Evolutionary conservation across 2,888 invertebrate species (phyloP), one percentile per base, ranked within the genome.

Genomic region (Aquatica leii): DNA sequence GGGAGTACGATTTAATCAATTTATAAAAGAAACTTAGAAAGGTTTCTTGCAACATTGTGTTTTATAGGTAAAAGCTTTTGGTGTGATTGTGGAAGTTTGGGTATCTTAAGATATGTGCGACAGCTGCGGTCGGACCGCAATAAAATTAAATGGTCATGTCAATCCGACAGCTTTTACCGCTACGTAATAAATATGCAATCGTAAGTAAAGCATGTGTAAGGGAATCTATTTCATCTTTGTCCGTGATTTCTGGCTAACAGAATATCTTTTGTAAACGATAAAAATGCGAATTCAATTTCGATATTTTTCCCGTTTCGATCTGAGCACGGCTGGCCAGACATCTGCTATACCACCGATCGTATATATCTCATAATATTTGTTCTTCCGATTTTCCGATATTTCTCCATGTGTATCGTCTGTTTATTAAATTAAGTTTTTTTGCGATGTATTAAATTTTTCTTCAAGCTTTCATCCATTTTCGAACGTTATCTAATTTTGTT

Each of bases 211-310:
- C 52, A 53, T 20, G 43, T 24, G 24, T 24, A 24, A 24, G 24
- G 6, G 4, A 6, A 24, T 24, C 24, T 2, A 41, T 37, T 14
- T 40, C 21, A 14, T 55, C 12, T 43, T 55, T 34, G 46, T 43
- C 14, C n/a, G 50, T 49, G 15, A 54, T 49, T 55, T 55, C 17
- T 41, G 63, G 49, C 59, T 63, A 63, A 63, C 58, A 63, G 40
- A 54, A 57, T 63, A 63, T 58, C 48, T 48, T 58, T 57, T 58
- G 57, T 48, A 61, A 58, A 56, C 54, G 59, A 55, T 59, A 64
- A 64, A 64, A 64, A 59, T 59, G 31, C 50, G 59, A 64, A 64
- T 64, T 64, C 64, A 64, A 64, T 64, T 64, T 59, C 54, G 59
- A 54, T 52, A 59, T 59, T 41, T 24, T 57, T 43, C 53, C 31